Evolutionary conservation across 2,797 vertebrate species (phyloP).

Genomic region (Siniperca obscura): DNA sequence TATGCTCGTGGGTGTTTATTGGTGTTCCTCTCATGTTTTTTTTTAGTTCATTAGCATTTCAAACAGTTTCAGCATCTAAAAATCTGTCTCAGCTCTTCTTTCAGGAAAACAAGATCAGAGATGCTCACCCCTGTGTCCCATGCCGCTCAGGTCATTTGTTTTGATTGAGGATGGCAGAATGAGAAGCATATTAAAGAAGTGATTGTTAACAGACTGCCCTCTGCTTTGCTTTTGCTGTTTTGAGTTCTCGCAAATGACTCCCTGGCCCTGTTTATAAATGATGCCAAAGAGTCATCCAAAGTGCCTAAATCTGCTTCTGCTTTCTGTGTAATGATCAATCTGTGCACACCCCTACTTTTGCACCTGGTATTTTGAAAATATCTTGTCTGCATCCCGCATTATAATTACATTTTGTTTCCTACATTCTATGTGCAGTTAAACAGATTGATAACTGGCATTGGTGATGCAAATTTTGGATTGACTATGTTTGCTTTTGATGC

Average conservation of each 20-base stretch:
- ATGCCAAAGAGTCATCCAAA: conserved; percentile 25
- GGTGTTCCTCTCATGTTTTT: conserved; percentile 24
- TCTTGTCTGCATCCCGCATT: background rate
- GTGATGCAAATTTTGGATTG: too few relatives aligned
- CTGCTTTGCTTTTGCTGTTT: conserved; percentile 37
- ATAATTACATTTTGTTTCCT: conserved; percentile 9
- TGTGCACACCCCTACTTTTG: conserved; percentile 1
- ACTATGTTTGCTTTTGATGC: too few relatives aligned
- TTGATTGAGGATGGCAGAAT: conserved; percentile 64
- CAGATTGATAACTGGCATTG: background rate
- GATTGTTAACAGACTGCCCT: conserved; percentile 51
- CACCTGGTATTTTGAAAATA: conserved; percentile 16
- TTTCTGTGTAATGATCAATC: conserved; percentile 45
- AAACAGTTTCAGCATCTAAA: conserved; percentile 70
- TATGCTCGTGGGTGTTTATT: conserved; percentile 27
- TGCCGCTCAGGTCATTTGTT: conserved; percentile 73
- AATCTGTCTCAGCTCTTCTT: conserved; percentile 68
- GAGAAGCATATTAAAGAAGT: conserved; percentile 69
- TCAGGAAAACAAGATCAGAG: conserved; percentile 69
- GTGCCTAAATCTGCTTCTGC: conserved; percentile 38
- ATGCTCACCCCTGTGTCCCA: conserved; percentile 54
- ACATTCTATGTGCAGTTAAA: background rate
- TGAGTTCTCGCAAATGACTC: conserved; percentile 34
- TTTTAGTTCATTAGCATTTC: conserved; percentile 74
- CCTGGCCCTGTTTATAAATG: conserved; percentile 41